Evolutionary conservation across 2,888 invertebrate genomes (phyloP).

Genomic region (Dicyrtoma fusca): DNA sequence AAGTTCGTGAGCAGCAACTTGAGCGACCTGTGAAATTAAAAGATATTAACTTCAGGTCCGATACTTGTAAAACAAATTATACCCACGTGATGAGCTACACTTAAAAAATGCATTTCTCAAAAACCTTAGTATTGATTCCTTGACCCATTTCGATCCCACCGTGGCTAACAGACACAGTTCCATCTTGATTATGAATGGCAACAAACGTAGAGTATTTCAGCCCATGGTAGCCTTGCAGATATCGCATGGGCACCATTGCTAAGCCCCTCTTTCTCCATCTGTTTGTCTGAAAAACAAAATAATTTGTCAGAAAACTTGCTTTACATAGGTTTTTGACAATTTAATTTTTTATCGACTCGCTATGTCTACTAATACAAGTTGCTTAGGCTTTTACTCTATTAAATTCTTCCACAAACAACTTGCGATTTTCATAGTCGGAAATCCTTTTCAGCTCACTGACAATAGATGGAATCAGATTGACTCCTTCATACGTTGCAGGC

Average conservation of each 20-base stretch:
- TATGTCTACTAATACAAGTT: not conserved
- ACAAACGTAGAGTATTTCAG: slow-evolving; percentile 67
- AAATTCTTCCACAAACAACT: slow-evolving; percentile 64
- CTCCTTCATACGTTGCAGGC: slow-evolving; percentile 16
- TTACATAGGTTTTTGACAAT: not conserved
- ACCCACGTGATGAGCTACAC: not conserved
- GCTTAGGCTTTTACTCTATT: slow-evolving; percentile 66
- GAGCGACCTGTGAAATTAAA: slow-evolving; percentile 60
- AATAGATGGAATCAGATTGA: slow-evolving; percentile 63
- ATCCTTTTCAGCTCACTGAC: slow-evolving; percentile 66
- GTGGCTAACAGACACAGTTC: slow-evolving; percentile 60
- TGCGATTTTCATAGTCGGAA: slow-evolving; percentile 66
- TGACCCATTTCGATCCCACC: slow-evolving; percentile 62
- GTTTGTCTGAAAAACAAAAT: slow-evolving; percentile 63
- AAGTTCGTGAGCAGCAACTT: slow-evolving; percentile 60
- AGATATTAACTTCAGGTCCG: not conserved
- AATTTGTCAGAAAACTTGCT: not conserved
- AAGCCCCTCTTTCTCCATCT: slow-evolving; percentile 77
- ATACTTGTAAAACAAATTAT: not conserved
- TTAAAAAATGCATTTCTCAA: no score
- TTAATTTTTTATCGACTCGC: not conserved
- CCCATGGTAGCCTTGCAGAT: slow-evolving; percentile 63
- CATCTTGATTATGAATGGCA: slow-evolving; percentile 64
- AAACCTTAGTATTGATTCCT: slow-evolving; percentile 62
- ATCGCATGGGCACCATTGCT: slow-evolving; percentile 70